phyloP scores from a whole-genome alignment of 2,113 vertebrate species.

The Polyodon spathula region DNA sequence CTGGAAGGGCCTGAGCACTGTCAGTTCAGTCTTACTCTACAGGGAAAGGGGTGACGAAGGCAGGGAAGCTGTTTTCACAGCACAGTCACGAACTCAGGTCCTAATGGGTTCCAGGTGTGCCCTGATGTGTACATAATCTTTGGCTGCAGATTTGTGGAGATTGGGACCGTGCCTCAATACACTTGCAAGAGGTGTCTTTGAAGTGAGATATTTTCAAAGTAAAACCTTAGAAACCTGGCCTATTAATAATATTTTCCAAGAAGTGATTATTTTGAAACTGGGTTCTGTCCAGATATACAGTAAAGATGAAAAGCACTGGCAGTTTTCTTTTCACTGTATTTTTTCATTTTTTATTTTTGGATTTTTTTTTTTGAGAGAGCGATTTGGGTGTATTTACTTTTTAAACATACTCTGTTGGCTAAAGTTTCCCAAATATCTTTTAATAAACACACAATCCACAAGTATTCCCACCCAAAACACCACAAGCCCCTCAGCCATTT shows the following conservation, averaged over 20 bases:
- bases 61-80: constrained; percentile 22
- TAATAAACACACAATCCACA: constrained; percentile 5
- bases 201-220: constrained; percentile 29
- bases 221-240: constrained; percentile 16
- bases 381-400: constrained; percentile 9
- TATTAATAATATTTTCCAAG: constrained; percentile 12
- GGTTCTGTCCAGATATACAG: constrained; percentile 12
- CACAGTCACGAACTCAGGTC: neutral
- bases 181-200: constrained; percentile 43
- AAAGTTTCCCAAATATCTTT: constrained; percentile 11
- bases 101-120: constrained; percentile 12
- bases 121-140: constrained; percentile 9
- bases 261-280: constrained; percentile 14
- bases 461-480: neutral
- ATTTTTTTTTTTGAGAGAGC: too few relatives aligned
- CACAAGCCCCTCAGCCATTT: constrained; percentile 5
- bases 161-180: constrained; percentile 44
- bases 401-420: too few relatives aligned
- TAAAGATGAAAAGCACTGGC: too few relatives aligned
- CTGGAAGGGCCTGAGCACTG: constrained; percentile 10
- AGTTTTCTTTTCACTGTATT: constrained; percentile 10
- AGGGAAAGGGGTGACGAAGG: constrained; percentile 34
- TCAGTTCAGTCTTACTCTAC: constrained; percentile 43
- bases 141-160: constrained; percentile 4
- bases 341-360: too few relatives aligned